Evolutionary conservation across 2,797 vertebrate genomes (phyloP), one percentile per base, ranked within the genome.

Genomic region (Coregonus ussuriensis): DNA sequence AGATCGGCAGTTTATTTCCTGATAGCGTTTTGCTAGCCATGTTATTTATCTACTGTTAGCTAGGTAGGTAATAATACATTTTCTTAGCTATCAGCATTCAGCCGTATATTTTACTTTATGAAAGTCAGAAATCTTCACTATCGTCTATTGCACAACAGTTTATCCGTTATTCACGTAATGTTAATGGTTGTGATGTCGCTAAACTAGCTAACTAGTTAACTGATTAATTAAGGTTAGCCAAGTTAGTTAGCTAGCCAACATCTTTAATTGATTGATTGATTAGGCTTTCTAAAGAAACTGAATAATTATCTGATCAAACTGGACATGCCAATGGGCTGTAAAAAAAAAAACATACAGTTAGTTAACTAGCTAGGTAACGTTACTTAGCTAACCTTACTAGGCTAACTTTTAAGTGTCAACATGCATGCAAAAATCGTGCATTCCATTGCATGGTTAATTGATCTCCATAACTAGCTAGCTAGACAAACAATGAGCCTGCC

Each of bases 1-100:
- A 81, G 51, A 9, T 6, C 9, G 59, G 59, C 59, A 63, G 59
- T 63, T 63, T 29, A 25, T 25, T 63, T 63, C 59, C 59, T 63
- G 25, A 21, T 63, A 63, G 59, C 7, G 2, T 9, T 11, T 59
- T 59, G 25, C 21, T 63, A 25, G 21, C 59, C 11, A 47, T 47
- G 41, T 47, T 47, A 11, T 47, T 47, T 2, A 47, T 47, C 2
- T 47, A 33, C 63, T 31, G 63, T 29, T 66, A 11, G 4, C 21
- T 66, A 21, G 25, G 3, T 25, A 66, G 6, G 11, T 4, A n/a
- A 5, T 25, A 25, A 11, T 31, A 25, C 7, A 11, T 66, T 14
- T 13, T 31, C 11, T 13, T 66, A 21, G 18, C 7, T 66, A 4
- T 18, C 41, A 59, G 0, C 0, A 67, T 84, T 14, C 76, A 82